Percentiles rank a stretch among this genome's conserved stretches.
Conservation (phyloP, 1,140 invertebrate genomes). For the Samia ricini region DNA sequence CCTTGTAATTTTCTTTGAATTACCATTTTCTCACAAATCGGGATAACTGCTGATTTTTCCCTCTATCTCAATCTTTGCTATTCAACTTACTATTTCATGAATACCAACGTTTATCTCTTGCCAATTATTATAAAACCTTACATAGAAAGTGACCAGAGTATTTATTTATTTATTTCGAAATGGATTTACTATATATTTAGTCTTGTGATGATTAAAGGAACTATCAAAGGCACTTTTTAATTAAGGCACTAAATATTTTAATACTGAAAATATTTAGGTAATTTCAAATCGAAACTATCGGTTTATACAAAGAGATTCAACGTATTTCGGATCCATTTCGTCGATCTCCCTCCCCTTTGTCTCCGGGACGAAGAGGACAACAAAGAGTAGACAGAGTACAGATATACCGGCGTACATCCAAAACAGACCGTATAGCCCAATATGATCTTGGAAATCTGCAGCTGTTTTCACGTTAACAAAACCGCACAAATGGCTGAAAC, state of each 20-base stretch:
- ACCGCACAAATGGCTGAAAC: conserved; percentile 92
- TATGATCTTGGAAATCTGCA: conserved; percentile 85
- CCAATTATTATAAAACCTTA: too few species aligned
- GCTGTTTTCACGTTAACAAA: conserved; percentile 94
- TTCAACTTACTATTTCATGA: too few species aligned
- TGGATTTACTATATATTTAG: not conserved
- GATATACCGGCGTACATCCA: conserved; percentile 93
- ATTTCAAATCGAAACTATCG: conserved; percentile 49
- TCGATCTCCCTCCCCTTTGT: conserved; percentile 93
- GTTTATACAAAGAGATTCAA: conserved; percentile 77
- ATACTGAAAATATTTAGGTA: not conserved
- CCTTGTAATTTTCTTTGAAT: too few species aligned
- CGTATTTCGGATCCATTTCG: conserved; percentile 88
- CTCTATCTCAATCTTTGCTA: too few species aligned
- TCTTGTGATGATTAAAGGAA: conserved; percentile 1
- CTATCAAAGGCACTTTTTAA: conserved; percentile 1
- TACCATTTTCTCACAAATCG: too few species aligned
- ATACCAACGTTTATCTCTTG: too few species aligned
- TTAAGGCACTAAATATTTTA: not conserved
- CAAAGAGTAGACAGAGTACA: conserved; percentile 89
- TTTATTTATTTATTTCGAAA: not conserved
- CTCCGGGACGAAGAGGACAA: conserved; percentile 92
- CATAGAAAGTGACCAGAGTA: too few species aligned
- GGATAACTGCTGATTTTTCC: too few species aligned
- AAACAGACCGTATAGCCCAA: conserved; percentile 90